A percentile compares a stretch with the other conserved stretches of the same genome.
These are phyloP conservation scores for Oreotrochilus melanogaster DNA, from an alignment of 2,113 vertebrate species.

Conservation along the genomic window DNA sequence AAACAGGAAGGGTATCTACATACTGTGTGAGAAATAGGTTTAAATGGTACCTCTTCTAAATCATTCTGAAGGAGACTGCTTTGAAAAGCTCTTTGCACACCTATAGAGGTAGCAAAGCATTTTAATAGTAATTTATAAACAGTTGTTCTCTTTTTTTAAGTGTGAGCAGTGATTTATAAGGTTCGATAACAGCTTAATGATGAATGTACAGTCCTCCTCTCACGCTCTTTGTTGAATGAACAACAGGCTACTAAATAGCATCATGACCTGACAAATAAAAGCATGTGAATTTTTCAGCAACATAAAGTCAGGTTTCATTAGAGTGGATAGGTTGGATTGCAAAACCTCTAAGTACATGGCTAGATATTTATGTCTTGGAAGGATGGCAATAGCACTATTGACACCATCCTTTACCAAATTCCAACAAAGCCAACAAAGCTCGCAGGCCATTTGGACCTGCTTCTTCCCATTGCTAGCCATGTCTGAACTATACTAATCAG, in stretches of 20 bases:
- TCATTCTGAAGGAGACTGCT: not conserved
- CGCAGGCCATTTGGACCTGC: not conserved
- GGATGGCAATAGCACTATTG: not conserved
- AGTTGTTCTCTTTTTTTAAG: not conserved
- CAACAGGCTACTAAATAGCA: not conserved
- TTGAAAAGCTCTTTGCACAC: not conserved
- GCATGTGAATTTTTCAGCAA: not conserved
- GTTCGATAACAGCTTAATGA: not conserved
- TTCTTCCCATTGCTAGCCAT: not conserved
- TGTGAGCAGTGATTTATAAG: not conserved
- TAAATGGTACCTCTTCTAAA: not conserved
- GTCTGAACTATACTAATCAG: not conserved
- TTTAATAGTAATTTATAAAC: not conserved
- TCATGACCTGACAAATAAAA: not conserved
- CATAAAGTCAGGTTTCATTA: not conserved
- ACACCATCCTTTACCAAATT: not conserved
- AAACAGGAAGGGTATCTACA: not conserved
- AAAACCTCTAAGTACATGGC: not conserved
- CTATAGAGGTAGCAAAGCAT: not conserved
- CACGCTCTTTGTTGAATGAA: not conserved
- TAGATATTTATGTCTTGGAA: not conserved
- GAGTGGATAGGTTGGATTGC: not conserved
- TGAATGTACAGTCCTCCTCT: not conserved
- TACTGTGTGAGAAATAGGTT: not conserved
- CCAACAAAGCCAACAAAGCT: not conserved